Base-by-base conservation (phyloP, 1,140 invertebrate species). In the Drosophila equinoxialis region DNA sequence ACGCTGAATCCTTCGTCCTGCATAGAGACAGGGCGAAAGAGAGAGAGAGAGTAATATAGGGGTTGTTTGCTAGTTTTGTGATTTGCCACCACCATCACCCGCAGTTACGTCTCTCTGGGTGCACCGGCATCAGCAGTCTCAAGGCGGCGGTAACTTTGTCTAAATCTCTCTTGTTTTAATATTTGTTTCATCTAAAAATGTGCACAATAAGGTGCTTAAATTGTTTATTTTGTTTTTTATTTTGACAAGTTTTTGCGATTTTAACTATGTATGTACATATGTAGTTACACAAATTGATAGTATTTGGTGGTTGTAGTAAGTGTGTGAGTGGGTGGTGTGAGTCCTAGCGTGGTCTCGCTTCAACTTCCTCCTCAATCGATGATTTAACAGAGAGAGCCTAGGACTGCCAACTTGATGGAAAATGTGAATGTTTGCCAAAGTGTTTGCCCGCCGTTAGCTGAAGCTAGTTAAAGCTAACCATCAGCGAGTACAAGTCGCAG, bases 321-420 rank as follows among this genome's bases (percentile, higher is more conserved):
- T 51, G 45, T 2, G 45, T 13, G 37, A 13, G 37, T 39, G 37
- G 10, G 37, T 39, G 37, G 10, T 11, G 23, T 26, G 23, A 54
- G 55, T 10, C 8, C 8, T 63, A 55, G 55, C 37, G 60, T 48
- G 13, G 5, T 81, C 70, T 64, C 68, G 23, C 68, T 85, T 61
- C 75, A 59, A 63, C 59, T 60, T 48, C 58, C 6, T 30, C 58
- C 54, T 51, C 37, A 85, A 85, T 85, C 81, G 81, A 85, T 85
- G 86, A 78, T 69, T 54, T 78, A 81, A 78, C 82, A 85, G 78
- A 85, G 78, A 30, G 30, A 30, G 30, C 30, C 23, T 26, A 26
- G 65, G 41, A 7, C 74, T 84, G 81, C 68, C 81, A 69, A 84
- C 82, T 69, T 51, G 57, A 17, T 37, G 7, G 8, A 59, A 59